Evolutionary conservation across 2,888 invertebrate genomes (phyloP).

Genomic region (Lasioglossum figueresi): DNA sequence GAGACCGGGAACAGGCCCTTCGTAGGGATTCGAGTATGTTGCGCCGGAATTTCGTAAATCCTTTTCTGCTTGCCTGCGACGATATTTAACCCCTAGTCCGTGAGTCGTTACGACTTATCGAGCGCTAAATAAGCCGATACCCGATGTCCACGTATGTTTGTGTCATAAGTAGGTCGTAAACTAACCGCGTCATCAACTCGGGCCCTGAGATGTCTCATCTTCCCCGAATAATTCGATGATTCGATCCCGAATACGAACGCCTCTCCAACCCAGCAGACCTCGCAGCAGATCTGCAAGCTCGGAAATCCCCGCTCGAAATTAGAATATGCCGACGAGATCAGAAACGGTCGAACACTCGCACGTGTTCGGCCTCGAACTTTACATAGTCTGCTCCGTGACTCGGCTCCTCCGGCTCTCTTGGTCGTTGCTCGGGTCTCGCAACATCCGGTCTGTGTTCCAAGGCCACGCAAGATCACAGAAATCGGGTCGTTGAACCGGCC

Average conservation of each 20-base stretch:
- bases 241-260: neutral
- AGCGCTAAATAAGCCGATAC: too few species aligned
- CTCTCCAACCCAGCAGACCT: neutral
- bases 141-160: neutral
- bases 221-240: neutral
- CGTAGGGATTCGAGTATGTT: neutral
- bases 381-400: constrained; percentile 57
- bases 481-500: constrained; percentile 73
- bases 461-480: constrained; percentile 72
- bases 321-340: neutral
- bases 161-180: neutral
- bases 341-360: constrained; percentile 13
- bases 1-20: neutral
- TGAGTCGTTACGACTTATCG: too few species aligned
- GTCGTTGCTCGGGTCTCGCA: constrained; percentile 55
- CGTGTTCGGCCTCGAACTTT: constrained; percentile 65
- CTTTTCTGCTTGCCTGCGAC: neutral
- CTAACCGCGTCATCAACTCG: neutral
- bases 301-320: constrained; percentile 45
- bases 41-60: neutral
- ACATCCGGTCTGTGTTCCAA: constrained; percentile 73
- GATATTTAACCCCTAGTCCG: too few species aligned
- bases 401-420: constrained; percentile 37
- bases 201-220: neutral
- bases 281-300: neutral